These are phyloP conservation scores for Napeogenes sylphis DNA, from an alignment of 2,888 invertebrate genomes.

Conservation along the genomic window DNA sequence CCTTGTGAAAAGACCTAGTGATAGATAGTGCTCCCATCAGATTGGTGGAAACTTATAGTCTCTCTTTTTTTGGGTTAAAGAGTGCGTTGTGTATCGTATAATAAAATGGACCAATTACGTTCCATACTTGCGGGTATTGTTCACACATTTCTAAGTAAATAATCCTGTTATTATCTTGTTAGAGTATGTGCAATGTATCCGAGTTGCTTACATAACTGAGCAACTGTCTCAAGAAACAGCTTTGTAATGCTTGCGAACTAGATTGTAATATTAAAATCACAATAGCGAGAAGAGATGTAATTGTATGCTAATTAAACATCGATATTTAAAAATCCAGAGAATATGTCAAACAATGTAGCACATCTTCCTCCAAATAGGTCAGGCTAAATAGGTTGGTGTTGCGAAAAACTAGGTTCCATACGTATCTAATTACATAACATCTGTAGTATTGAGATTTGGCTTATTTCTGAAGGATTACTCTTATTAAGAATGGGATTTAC, in stretches of 20 bases:
- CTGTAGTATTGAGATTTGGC: not conserved
- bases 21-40: too few relatives aligned
- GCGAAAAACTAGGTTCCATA: not conserved
- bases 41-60: too few relatives aligned
- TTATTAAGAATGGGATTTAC: too few relatives aligned
- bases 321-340: not conserved
- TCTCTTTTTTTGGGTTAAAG: not conserved
- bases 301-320: not conserved
- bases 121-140: not conserved
- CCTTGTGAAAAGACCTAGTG: too few relatives aligned
- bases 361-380: constrained; percentile 1
- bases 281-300: not conserved
- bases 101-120: not conserved
- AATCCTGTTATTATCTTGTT: constrained; percentile 26
- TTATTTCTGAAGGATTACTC: too few relatives aligned
- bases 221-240: not conserved
- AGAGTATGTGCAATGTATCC: constrained; percentile 15
- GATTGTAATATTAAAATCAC: constrained; percentile 1
- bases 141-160: constrained; percentile 14
- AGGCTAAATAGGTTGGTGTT: not conserved
- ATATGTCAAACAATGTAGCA: not conserved
- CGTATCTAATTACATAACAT: not conserved
- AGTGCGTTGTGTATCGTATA: constrained; percentile 1
- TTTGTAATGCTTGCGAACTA: constrained; percentile 2
- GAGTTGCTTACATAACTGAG: constrained; percentile 25